Base-by-base conservation (phyloP, 2,113 vertebrate genomes). In the Cepphus grylle region DNA sequence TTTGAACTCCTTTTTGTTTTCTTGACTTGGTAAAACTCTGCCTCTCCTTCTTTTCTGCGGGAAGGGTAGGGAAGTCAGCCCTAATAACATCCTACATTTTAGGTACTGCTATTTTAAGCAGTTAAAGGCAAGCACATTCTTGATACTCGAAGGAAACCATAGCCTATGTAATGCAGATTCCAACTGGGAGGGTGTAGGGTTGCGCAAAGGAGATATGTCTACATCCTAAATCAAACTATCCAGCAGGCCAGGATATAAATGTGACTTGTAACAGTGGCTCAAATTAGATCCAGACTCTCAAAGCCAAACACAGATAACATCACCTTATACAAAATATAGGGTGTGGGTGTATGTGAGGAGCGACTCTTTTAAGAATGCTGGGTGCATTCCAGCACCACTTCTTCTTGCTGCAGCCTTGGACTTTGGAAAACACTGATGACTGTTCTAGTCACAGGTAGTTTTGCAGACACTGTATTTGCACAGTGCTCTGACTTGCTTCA, bases 251-350 rank as follows among this genome's bases (percentile, higher is more conserved):
- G 93, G 95, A 97, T 96, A 97, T 87, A 96, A 97, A 97, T 91
- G 94, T 87, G 95, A 94, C 56, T 76, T 94, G 90, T 49, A 97
- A 91, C 95, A 97, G 95, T 93, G 67, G 89, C 90, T 97, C 92
- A 97, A 96, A 98, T 98, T 96, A 98, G 97, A 98, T 94, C 92
- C 97, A 97, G 97, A 88, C 21, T 50, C 80, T 95, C 67, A 88
- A 96, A 97, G 94, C 77, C 94, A 97, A 96, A 96, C 59, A 88
- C 3, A 42, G 94, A 97, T 97, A 97, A 92, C 86, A 96, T 96
- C 96, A 93, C 79, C 78, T 94, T 90, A 83, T 58, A 77, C 89
- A 93, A 98, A 97, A 93, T 40, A 85, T 1, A 80, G 62, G 67
- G 72, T n/a, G 66, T 34, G 67, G 1, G 5, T 81, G 34, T 67